phyloP scores from a whole-genome alignment of 1,140 invertebrate genomes.

The Drosophila tropicalis region DNA sequence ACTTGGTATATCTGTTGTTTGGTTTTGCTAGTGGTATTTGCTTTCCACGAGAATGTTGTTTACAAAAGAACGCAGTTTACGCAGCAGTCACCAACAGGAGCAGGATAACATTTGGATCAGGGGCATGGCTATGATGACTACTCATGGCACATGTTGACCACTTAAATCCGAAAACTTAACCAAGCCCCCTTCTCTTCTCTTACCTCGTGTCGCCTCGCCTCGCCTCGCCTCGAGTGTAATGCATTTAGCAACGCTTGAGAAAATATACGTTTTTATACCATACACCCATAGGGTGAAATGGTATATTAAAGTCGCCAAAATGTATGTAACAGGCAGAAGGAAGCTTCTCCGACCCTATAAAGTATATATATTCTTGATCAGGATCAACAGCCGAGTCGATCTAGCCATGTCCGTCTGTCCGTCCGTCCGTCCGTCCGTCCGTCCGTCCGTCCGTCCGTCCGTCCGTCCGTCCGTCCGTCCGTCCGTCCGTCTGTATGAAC shows the following conservation, averaged over 20 bases:
- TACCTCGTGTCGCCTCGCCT: background rate
- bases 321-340: too few species aligned
- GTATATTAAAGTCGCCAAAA: too few species aligned
- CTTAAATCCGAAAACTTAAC: constrained; percentile 15
- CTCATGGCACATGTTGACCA: constrained; percentile 46
- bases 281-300: too few species aligned
- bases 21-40: constrained; percentile 42
- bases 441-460: too few species aligned
- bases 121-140: constrained; percentile 34
- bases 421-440: too few species aligned
- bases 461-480: too few species aligned
- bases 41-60: constrained; percentile 52
- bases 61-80: constrained; percentile 57
- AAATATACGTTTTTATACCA: constrained; percentile 39
- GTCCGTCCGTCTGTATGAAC: too few species aligned
- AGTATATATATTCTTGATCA: too few species aligned
- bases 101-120: constrained; percentile 3
- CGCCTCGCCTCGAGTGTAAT: constrained; percentile 48
- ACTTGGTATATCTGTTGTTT: constrained; percentile 34
- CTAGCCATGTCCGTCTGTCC: too few species aligned
- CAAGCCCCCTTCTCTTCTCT: background rate
- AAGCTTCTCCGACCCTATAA: too few species aligned
- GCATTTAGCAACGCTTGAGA: constrained; percentile 60
- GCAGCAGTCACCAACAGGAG: constrained; percentile 35
- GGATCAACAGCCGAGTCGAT: too few species aligned